Conservation (phyloP, 2,113 vertebrate species). For the Lophius piscatorius region DNA sequence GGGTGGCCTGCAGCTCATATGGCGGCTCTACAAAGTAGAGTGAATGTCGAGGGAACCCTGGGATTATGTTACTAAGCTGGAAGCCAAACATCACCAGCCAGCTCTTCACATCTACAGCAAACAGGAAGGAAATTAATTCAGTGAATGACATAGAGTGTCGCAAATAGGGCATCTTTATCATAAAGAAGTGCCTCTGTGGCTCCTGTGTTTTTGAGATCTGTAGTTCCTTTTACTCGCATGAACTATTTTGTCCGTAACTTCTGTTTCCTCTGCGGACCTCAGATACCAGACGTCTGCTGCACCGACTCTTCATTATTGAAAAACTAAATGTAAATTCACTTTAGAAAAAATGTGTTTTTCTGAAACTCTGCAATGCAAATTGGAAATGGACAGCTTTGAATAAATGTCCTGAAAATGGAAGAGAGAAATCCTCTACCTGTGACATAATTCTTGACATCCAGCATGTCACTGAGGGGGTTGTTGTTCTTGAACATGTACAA, state of each 20-base stretch:
- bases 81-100: constrained; percentile 99
- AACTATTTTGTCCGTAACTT: constrained; percentile 16
- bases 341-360: not conserved
- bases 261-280: not conserved
- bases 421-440: constrained; percentile 83
- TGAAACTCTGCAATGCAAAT: not conserved
- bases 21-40: constrained; percentile 97
- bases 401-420: not conserved
- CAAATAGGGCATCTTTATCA: constrained; percentile 24
- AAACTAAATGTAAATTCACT: not conserved
- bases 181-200: constrained; percentile 7
- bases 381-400: not conserved
- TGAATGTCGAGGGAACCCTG: constrained; percentile 95
- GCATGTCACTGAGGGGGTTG: constrained; percentile 96
- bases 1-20: constrained; percentile 91
- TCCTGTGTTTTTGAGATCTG: constrained; percentile 30
- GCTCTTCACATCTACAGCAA: constrained; percentile 94
- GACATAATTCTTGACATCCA: constrained; percentile 97
- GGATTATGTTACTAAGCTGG: constrained; percentile 99
- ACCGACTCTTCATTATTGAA: not conserved
- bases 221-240: constrained; percentile 2
- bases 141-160: constrained; percentile 22
- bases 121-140: constrained; percentile 28
- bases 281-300: constrained; percentile 1
- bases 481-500: constrained; percentile 99